Conservation (phyloP, 2,888 invertebrate species). For the Sclerodermus sp. region DNA sequence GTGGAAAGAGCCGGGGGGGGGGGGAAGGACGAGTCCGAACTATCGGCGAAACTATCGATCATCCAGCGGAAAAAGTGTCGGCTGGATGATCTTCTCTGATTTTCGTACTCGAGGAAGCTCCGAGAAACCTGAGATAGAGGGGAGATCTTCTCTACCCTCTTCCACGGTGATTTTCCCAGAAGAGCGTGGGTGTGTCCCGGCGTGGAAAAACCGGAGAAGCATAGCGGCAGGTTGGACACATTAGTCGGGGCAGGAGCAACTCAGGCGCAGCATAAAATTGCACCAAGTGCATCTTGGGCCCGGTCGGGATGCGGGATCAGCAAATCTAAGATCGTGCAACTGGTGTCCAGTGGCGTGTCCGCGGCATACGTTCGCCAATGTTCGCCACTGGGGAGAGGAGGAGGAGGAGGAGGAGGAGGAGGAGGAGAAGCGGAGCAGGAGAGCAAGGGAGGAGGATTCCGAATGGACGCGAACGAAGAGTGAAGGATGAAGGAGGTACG, state of each 20-base stretch:
- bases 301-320: constrained; percentile 33
- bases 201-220: too few species aligned
- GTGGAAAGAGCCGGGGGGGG: too few species aligned
- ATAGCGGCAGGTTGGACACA: too few species aligned
- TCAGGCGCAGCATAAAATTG: constrained; percentile 22
- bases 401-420: background rate
- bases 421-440: constrained; percentile 6
- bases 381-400: constrained; percentile 14
- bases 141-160: too few species aligned
- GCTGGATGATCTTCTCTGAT: too few species aligned
- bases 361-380: constrained; percentile 26
- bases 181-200: too few species aligned
- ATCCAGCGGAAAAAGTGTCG: too few species aligned
- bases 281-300: constrained; percentile 19
- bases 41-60: too few species aligned
- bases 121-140: too few species aligned
- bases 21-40: too few species aligned
- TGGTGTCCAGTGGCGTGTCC: constrained; percentile 45
- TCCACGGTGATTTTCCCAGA: too few species aligned
- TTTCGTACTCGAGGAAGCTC: too few species aligned
- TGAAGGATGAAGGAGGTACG: constrained; percentile 31
- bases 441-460: constrained; percentile 14
- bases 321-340: constrained; percentile 46
- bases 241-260: constrained; percentile 12
- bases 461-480: constrained; percentile 30